Evolutionary conservation across 2,797 vertebrate species (phyloP).

Genomic region (Spondyliosoma cantharus): DNA sequence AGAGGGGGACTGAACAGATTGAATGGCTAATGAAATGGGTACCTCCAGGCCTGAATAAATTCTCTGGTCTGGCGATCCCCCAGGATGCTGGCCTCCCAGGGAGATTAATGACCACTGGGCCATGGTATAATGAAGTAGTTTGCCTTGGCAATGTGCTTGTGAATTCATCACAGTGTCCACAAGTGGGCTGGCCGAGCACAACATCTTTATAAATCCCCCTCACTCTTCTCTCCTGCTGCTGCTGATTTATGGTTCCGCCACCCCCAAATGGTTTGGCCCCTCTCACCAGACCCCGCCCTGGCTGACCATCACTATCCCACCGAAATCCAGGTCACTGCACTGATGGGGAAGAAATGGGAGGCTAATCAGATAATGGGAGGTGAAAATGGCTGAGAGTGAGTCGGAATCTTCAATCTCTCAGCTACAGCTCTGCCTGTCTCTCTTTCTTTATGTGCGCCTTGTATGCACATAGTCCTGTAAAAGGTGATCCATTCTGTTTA

Average conservation of each 20-base stretch:
- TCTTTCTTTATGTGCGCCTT: constrained; percentile 10
- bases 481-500: constrained; percentile 10
- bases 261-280: constrained; percentile 77
- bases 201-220: constrained; percentile 97
- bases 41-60: constrained; percentile 93
- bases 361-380: constrained; percentile 94
- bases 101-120: constrained; percentile 95
- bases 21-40: constrained; percentile 96
- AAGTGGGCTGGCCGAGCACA: constrained; percentile 91
- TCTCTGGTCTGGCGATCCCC: constrained; percentile 90
- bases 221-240: constrained; percentile 87
- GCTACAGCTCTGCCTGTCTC: constrained; percentile 36
- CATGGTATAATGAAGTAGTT: constrained; percentile 95
- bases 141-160: constrained; percentile 93
- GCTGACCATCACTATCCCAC: constrained; percentile 80
- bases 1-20: constrained; percentile 87
- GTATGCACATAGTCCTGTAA: constrained; percentile 1
- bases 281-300: constrained; percentile 78
- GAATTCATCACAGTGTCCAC: constrained; percentile 97
- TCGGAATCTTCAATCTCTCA: constrained; percentile 86
- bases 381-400: constrained; percentile 86
- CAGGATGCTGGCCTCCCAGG: constrained; percentile 88
- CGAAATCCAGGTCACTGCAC: constrained; percentile 90
- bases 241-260: constrained; percentile 89
- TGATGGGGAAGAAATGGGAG: constrained; percentile 94